Evolutionary conservation across 2,888 invertebrate genomes (phyloP), one percentile per base, ranked within the genome.

Genomic region (Monopis laevigella): DNA sequence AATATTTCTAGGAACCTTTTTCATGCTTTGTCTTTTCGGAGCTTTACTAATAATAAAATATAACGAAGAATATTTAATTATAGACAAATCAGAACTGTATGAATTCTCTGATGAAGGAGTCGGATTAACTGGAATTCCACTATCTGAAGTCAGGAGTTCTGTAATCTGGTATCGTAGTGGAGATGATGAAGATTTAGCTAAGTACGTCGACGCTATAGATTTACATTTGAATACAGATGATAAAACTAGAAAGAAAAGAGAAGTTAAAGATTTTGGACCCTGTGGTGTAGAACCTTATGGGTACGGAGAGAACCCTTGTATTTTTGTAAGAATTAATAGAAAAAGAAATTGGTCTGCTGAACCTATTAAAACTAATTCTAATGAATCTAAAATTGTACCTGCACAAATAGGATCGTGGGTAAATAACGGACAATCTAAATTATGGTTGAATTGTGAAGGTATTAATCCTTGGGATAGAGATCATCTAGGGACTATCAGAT

Each of bases 291-390:
- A 51, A 1, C 78, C 78, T 1, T 80, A 66, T 40, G 78, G 78
- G 0, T 80, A 77, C 42, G 72, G 68, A 3, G 55, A 60, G 0
- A 49, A 48, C 2, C 78, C 78, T 21, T 80, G 78, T 51, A 49
- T 78, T 29, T 52, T 75, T 39, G 41, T 78, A 49, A 72, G 62
- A 46, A 60, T 78, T 43, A 80, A 78, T 46, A 75, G 62, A 36
- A 62, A 62, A 26, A 49, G 63, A 4, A 54, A 56, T 4, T 78
- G 78, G 74, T 47, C 56, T n/a, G 73, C 61, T 0, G 58, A 59
- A 19, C 68, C 78, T 2, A 39, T 75, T 17, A 46, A 47, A 19
- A 11, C 40, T 0, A 62, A 63, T 43, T 60, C 66, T 0, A 46
- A 59, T 1, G 40, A 48, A 26, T 45, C 51, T 1, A 42, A 50